Base-by-base conservation (phyloP, 2,888 invertebrate species). In the Hydraecia micacea region DNA sequence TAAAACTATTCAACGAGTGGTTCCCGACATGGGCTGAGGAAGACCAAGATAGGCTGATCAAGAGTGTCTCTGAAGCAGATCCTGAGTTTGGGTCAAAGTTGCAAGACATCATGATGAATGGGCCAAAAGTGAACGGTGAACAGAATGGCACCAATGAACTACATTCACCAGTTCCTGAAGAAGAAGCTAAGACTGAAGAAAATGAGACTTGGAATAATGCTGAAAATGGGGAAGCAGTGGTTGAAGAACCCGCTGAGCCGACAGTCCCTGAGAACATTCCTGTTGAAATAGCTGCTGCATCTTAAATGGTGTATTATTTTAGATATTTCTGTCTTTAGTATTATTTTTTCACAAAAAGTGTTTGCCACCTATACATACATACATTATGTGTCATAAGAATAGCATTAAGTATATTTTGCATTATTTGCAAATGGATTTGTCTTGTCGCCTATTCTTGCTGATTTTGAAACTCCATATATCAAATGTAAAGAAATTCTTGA, bases 1-100 rank as follows among this genome's bases (percentile, higher is more conserved):
- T 98, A 70, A 98, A 99, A 95, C 94, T 99, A 66, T 98, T 98
- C 91, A 98, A 98, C 89, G 98, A 98, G 94, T 99, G 99, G 99
- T 98, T 98, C 90, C 97, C 97, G 28, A 97, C 98, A 88, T 99
- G 99, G 99, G 97, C 97, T 11, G 97, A 97, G 67, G 98, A 98
- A 83, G 98, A 98, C 84, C 98, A 98, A 91, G 97, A 98, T 60
- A 97, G 97, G 86, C 96, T 98, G 55, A 95, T 98, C 60, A 97
- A 97, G 77, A 97, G 98, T 83, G 97, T 98, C 46, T 97, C 97
- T 46, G 98, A 98, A 90, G 97, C 98, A 65, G 98, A 98, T 92
- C 92, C 98, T 1, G 97, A 97, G 77, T 98, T 98, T 91, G 98
- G 98, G 5, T 97, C 97, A 73, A 98, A 98, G 94, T 94, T 98